Conservation (phyloP, 2,797 vertebrate genomes). For the Pseudochaenichthys georgianus region DNA sequence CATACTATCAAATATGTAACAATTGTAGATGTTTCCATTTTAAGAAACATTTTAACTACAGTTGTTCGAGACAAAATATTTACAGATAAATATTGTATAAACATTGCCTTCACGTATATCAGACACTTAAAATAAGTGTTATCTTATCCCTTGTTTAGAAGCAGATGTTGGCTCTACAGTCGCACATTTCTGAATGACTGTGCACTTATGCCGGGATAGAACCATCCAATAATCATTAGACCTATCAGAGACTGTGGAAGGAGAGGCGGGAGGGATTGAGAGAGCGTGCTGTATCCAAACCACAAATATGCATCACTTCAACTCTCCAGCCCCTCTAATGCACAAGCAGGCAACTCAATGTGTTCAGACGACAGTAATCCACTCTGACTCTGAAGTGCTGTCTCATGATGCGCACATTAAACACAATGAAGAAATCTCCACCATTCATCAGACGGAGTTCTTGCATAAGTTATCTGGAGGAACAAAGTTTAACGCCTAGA, state of each 20-base stretch:
- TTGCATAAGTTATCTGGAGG: neutral
- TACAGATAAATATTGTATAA: neutral
- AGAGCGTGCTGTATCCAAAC: slow-evolving; percentile 47
- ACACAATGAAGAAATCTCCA: neutral
- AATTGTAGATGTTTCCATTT: neutral
- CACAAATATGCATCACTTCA: slow-evolving; percentile 61
- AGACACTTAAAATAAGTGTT: neutral
- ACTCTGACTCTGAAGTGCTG: slow-evolving; percentile 31
- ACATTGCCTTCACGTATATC: neutral
- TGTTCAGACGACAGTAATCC: slow-evolving; percentile 50
- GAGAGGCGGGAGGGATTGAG: neutral
- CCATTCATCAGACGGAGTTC: slow-evolving; percentile 8
- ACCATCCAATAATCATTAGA: slow-evolving; percentile 30
- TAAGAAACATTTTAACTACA: neutral
- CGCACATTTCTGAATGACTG: slow-evolving; percentile 13
- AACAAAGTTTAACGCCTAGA: neutral
- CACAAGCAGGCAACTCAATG: slow-evolving; percentile 38
- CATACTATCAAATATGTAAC: neutral
- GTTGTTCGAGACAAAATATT: neutral
- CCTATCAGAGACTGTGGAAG: slow-evolving; percentile 6
- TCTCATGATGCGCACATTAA: slow-evolving; percentile 19
- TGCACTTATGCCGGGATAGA: slow-evolving; percentile 18
- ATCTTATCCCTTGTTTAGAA: neutral
- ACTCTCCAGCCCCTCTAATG: slow-evolving; percentile 49
- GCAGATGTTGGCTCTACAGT: slow-evolving; percentile 3